Base-by-base conservation (phyloP, 2,797 vertebrate genomes). In the Podarcis lilfordi region DNA sequence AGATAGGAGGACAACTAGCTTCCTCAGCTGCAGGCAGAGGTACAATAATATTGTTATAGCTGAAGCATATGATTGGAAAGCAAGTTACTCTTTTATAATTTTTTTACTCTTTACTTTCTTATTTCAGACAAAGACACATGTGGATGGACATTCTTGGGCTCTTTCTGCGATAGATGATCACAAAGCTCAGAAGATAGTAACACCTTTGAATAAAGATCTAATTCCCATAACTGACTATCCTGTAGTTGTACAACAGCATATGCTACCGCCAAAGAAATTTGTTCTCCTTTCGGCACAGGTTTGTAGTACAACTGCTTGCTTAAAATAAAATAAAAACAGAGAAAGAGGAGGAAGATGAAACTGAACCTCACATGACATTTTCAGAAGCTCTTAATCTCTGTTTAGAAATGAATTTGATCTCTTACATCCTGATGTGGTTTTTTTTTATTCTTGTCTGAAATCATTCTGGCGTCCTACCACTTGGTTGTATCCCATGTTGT, bases 261-360 rank as follows among this genome's bases (percentile, higher is more conserved):
- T 98, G 91, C 82, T 98, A 74, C 97, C 98, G 4, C 98, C 98
- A 0, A 98, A 98, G 96, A 99, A 98, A 89, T 99, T 99, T 93
- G 97, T 99, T 86, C 97, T 99, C 3, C 98, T 99, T 89, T 99
- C 99, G n/a, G 99, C 99, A 69, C 98, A 99, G 97, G 99, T 99
- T 61, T 82, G 94, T 92, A 13, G 13, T 45, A 64, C 7, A 71
- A 5, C 32, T 77, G 10, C 66, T 81, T 40, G 15, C 0, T 2
- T 80, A 78, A 71, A 66, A 17, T 19, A 88, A 50, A n/a, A 50
- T 15, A 79, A 76, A 61, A 50, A 69, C 19, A 87, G 2, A 79
- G 25, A 55, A 21, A 55, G 4, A 89, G 40, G 35, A 69, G 69
- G 55, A 85, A 3, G 83, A 3, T 17, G 1, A 91, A 85, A 25